These are phyloP conservation scores for Hirtodrosophila alboralis DNA, from an alignment of 2,888 invertebrate genomes.

Conservation along the genomic window DNA sequence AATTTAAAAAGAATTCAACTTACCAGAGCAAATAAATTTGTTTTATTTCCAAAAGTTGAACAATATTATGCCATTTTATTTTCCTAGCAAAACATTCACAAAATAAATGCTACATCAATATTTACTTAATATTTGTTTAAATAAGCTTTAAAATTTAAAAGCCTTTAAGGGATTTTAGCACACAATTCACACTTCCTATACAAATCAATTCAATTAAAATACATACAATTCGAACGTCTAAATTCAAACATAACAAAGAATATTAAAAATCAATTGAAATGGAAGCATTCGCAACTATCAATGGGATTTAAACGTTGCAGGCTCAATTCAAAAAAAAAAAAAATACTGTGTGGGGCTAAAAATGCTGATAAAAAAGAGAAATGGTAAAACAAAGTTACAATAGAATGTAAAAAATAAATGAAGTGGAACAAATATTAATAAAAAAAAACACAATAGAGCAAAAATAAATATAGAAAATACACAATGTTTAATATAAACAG, in stretches of 20 bases:
- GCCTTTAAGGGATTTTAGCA: background rate
- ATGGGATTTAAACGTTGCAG: slow-evolving; percentile 11
- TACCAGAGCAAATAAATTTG: too few relatives aligned
- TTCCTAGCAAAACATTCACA: background rate
- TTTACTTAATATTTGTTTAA: too few relatives aligned
- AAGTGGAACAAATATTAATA: slow-evolving; percentile 1
- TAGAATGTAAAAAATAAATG: background rate
- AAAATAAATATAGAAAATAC: background rate
- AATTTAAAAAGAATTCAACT: too few relatives aligned
- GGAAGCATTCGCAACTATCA: slow-evolving; percentile 7
- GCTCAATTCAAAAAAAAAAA: background rate
- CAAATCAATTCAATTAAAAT: slow-evolving; percentile 30
- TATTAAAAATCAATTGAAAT: slow-evolving; percentile 3
- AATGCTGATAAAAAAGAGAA: slow-evolving; percentile 7
- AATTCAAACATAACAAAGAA: slow-evolving; percentile 19
- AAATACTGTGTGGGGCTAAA: too few relatives aligned
- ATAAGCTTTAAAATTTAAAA: background rate
- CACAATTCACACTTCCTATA: background rate
- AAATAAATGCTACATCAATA: too few relatives aligned
- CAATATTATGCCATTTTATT: too few relatives aligned
- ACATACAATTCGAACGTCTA: slow-evolving; percentile 21
- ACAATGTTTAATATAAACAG: background rate
- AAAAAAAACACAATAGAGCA: background rate
- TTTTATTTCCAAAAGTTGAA: too few relatives aligned
- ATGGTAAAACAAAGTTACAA: too few relatives aligned